Evolutionary conservation across 1,140 invertebrate genomes (phyloP).

Genomic region (Scaptomyza pallida): DNA sequence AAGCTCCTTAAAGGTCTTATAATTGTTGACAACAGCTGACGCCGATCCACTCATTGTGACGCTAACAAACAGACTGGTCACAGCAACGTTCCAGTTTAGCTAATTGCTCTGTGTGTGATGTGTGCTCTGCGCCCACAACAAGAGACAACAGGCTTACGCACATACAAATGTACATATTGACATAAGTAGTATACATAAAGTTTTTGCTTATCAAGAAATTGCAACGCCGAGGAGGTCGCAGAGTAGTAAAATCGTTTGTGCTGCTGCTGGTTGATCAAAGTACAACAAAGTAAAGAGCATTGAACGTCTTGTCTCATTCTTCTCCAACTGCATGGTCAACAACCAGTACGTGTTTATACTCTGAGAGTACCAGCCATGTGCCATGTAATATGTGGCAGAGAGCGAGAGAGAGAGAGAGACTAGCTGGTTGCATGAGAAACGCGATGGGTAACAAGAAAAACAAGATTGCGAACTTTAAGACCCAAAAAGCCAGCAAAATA

Average conservation of each 20-base stretch:
- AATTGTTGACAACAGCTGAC: slow-evolving; percentile 24
- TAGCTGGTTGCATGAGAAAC: slow-evolving; percentile 6
- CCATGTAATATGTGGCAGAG: neutral
- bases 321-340: neutral
- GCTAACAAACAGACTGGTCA: slow-evolving; percentile 17
- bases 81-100: slow-evolving; percentile 2
- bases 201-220: slow-evolving; percentile 21
- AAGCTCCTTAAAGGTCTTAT: slow-evolving; percentile 59
- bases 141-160: neutral
- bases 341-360: neutral
- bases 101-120: too few relatives aligned
- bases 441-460: neutral
- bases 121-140: neutral
- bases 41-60: slow-evolving; percentile 34
- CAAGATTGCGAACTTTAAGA: neutral
- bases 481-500: too few relatives aligned
- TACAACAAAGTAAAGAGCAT: slow-evolving; percentile 1
- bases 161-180: neutral
- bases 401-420: neutral
- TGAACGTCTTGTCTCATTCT: neutral
- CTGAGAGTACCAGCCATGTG: too few relatives aligned
- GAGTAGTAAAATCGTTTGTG: neutral
- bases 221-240: slow-evolving; percentile 25
- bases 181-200: neutral
- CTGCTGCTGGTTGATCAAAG: slow-evolving; percentile 28